Evolutionary conservation across 2,797 vertebrate species (phyloP), one percentile per base, ranked within the genome.

Genomic region (Cottoperca gobio): DNA sequence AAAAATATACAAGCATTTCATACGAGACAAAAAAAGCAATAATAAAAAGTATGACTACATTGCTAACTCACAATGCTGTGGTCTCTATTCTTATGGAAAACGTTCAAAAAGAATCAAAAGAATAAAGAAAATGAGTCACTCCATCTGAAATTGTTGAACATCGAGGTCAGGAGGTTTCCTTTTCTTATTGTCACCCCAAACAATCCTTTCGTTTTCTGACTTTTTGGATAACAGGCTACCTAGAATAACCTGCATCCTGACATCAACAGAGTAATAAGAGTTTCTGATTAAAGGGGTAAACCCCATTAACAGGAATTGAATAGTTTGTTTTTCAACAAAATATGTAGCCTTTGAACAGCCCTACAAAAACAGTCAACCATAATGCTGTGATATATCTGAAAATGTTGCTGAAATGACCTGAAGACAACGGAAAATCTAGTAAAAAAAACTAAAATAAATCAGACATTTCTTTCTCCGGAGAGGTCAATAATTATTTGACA

Each of bases 11-110:
- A 92, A 72, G 40, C 81, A 86, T 81, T 84, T 85, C 62, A 89
- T 76, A 76, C 74, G 61, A 83, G 59, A 84, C 77, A 83, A 58
- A 84, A 78, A 60, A 81, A 78, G 43, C 73, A 91, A 88, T 57
- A 90, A 82, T 76, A 88, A 85, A 86, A 84, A 78, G 55, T 5
- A 80, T 45, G 87, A 89, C 80, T 88, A 90, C 81, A 89, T 86
- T 88, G 85, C 88, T 90, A 91, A 92, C 88, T 93, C 92, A 93
- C 91, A 92, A 93, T 87, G 88, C 67, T 91, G 92, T 89, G 89
- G 91, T 92, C 91, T 95, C 93, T 92, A 92, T 90, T 82, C 78
- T 89, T 84, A 46, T 77, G 76, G 71, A 79, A 88, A 91, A 89
- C 81, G 40, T 82, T 71, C 58, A 33, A 82, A 91, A 91, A 90